Evolutionary conservation across 2,888 invertebrate genomes (phyloP).

Genomic region (Erynnis tages): DNA sequence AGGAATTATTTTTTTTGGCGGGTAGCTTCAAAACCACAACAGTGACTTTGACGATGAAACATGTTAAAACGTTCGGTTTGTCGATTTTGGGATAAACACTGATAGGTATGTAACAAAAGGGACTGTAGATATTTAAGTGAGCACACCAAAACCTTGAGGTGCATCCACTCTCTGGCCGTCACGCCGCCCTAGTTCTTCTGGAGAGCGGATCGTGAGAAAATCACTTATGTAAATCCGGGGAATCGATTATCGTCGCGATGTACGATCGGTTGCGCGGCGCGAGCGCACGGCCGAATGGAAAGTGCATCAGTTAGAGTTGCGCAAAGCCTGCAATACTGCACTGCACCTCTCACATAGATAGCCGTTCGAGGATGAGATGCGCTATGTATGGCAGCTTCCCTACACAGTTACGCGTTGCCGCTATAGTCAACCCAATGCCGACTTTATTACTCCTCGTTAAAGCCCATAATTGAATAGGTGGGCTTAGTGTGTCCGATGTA

Average conservation of each 20-base stretch:
- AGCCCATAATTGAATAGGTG: slow-evolving; percentile 8
- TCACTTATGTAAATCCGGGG: slow-evolving; percentile 71
- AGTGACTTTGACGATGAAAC: no score
- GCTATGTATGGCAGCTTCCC: slow-evolving; percentile 13
- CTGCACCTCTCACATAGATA: slow-evolving; percentile 32
- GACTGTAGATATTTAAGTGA: slow-evolving; percentile 3
- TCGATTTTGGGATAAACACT: slow-evolving; percentile 18
- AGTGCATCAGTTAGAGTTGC: slow-evolving; percentile 61
- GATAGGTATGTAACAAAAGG: slow-evolving; percentile 27
- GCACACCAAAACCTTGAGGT: slow-evolving; percentile 57
- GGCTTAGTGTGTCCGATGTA: slow-evolving; percentile 6
- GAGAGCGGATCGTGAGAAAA: slow-evolving; percentile 75
- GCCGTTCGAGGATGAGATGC: slow-evolving; percentile 30
- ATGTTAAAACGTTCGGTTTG: not conserved
- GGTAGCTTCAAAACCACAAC: no score
- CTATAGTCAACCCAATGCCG: slow-evolving; percentile 13
- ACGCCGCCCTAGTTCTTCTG: slow-evolving; percentile 59
- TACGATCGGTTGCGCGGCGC: slow-evolving; percentile 42
- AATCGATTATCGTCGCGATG: slow-evolving; percentile 68
- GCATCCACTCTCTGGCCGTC: slow-evolving; percentile 66
- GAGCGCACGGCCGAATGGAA: slow-evolving; percentile 57
- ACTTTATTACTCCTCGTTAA: slow-evolving; percentile 6
- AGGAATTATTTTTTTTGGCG: no score
- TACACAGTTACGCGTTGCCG: slow-evolving; percentile 6
- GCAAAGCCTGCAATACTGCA: slow-evolving; percentile 46